Percentiles rank a stretch among this genome's conserved stretches.
Conservation (phyloP, 2,113 vertebrate species). For the Herpailurus yagouaroundi region DNA sequence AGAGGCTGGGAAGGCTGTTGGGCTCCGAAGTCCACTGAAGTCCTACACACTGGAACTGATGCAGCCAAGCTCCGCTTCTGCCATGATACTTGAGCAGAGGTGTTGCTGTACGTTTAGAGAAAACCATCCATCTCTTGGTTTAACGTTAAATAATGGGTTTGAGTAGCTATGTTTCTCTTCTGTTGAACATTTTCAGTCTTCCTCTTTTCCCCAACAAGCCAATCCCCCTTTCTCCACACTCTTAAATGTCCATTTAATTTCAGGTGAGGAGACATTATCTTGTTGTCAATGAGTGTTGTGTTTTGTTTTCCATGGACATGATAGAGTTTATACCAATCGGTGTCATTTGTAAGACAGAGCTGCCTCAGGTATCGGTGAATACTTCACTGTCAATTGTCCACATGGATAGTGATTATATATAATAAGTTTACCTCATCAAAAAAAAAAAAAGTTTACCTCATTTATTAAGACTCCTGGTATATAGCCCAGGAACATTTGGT, state of each 20-base stretch:
- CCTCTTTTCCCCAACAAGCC: background rate
- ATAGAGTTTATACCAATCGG: background rate
- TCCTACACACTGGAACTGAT: background rate
- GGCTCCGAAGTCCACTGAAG: background rate
- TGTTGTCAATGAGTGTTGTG: background rate
- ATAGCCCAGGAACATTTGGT: background rate
- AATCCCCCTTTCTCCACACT: background rate
- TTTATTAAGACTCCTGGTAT: background rate
- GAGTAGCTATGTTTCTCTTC: background rate
- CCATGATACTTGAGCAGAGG: background rate
- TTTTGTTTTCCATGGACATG: background rate
- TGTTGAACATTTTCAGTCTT: background rate
- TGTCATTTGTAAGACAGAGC: background rate
- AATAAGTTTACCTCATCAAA: background rate
- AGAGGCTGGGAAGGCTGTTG: background rate
- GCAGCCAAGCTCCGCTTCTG: background rate
- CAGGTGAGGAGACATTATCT: background rate
- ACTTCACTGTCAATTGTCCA: background rate
- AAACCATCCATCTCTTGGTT: background rate
- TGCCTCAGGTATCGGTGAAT: background rate
- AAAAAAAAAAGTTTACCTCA: background rate
- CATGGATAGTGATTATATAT: background rate
- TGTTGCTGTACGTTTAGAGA: background rate
- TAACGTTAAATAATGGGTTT: background rate
- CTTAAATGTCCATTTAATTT: background rate